Evolutionary conservation across 1,140 invertebrate genomes (phyloP), one percentile per base, ranked within the genome.

Genomic region (Megalonaias nervosa): DNA sequence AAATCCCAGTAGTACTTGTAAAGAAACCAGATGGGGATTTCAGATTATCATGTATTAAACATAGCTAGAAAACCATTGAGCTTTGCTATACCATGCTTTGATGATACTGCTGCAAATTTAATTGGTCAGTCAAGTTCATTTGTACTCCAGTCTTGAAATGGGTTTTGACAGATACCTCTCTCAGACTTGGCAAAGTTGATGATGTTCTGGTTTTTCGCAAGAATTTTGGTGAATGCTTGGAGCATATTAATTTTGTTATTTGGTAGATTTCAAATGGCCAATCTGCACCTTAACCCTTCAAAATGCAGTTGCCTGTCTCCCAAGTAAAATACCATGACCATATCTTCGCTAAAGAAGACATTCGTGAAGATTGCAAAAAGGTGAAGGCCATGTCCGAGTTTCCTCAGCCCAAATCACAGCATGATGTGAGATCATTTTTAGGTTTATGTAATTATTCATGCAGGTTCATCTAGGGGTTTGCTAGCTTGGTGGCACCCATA

Each of bases 391-490:
- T 31, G 31, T 31, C 31, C 79, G 15, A 23, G 38, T 86, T 83
- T 76, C 81, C 84, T 57, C 58, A 31, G 15, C 83, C 83, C 23
- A 87, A 75, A 71, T 89, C 79, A 74, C 69, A 86, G 19, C 87
- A 88, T 48, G 87, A 92, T 71, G 67, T 93, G 0, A 79, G 89
- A 71, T 61, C 85, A 26, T 92, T 93, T 77, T 56, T 93, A 2
- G 92, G 92, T 1, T 68, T 93, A 19, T 77, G 88, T 61, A 89
- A 89, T 73, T 92, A 90, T 75, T 88, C 90, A n/a, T n/a, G 73
- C 12, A 80, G 66, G n/a, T 84, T 91, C 79, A 86, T 92, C 19
- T 86, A 80, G 67, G 84, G 85, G 61, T 89, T 81, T 76, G 75
- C 88, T 17, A 65, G 88, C 76, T 71, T 87, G 15, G 87, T 88